Evolutionary conservation across 2,113 vertebrate species (phyloP), one percentile per base, ranked within the genome.

Genomic region (Carassius gibelio): DNA sequence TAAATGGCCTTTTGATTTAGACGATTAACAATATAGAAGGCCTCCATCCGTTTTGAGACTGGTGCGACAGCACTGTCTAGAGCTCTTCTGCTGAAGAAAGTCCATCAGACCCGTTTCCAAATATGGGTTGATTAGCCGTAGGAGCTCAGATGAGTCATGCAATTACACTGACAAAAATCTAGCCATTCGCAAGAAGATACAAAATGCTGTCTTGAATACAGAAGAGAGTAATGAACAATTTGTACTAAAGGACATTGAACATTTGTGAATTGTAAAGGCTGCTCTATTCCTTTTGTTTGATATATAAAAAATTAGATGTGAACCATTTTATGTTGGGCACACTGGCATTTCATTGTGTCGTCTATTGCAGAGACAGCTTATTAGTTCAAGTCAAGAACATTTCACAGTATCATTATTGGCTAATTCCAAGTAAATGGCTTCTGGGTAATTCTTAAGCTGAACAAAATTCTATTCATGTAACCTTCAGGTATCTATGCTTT

Each of bases 361-460:
- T 45, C 82, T 83, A 83, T 68, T 81, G 74, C 66, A 75, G 66
- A 75, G 38, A 75, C 50, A 45, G 75, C 57, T 59, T 48, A 59
- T 79, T 78, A 82, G 45, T 75, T 86, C 78, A 81, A 86, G 78
- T 75, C 57, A 26, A 83, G 38, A 85, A 88, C 57, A 26, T 84
- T 87, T 82, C 80, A 82, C 64, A 82, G 61, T 69, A 80, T 81
- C 30, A 76, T 81, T 84, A 84, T 57, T 69, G 36, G 86, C 82
- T 84, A 86, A 86, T 84, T 88, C 81, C 69, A 71, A 50, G 23
- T 66, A 81, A 84, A 88, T 88, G 87, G 84, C 84, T 88, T 88
- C 55, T 75, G 69, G 81, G 36, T 75, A 38, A 75, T 75, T 75
- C 72, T 76, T 50, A 52, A 66, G 59, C 36, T 8, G 14, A 62